phyloP scores from a whole-genome alignment of 2,113 vertebrate genomes.

The Nesogale talazaci region DNA sequence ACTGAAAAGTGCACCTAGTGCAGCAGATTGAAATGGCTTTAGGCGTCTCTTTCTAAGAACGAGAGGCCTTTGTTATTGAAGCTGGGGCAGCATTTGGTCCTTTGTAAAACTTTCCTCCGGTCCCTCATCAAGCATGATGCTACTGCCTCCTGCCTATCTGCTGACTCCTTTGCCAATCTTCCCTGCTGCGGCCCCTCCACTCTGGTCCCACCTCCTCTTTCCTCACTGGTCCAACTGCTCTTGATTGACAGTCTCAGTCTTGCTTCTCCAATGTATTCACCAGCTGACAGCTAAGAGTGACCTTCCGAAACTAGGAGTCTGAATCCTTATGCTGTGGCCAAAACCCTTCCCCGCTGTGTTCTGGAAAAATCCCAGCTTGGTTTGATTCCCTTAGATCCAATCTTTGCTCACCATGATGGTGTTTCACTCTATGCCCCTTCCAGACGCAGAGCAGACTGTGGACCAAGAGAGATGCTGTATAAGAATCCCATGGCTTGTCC shows the following conservation, averaged over 20 bases:
- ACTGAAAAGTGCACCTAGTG: background rate
- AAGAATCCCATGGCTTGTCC: too few species aligned
- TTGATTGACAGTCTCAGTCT: background rate
- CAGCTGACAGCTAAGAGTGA: background rate
- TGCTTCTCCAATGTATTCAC: background rate
- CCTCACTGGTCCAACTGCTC: background rate
- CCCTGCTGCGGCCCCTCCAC: too few species aligned
- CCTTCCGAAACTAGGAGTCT: conserved; percentile 16
- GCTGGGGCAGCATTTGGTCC: background rate
- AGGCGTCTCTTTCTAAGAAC: too few species aligned
- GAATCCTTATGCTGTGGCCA: background rate
- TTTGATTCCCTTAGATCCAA: background rate
- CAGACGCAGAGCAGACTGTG: background rate
- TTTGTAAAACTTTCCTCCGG: background rate
- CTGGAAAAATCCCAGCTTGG: background rate
- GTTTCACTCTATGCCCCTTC: background rate
- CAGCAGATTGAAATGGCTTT: background rate
- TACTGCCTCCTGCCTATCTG: accelerated
- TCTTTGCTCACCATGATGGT: background rate
- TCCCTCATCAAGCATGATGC: accelerated
- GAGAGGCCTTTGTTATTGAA: background rate
- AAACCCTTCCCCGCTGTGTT: background rate
- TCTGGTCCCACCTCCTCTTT: accelerated
- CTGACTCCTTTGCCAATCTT: too few species aligned
- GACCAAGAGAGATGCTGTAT: too few species aligned